Percentiles rank a stretch among this genome's conserved stretches.
Evolutionary conservation across 2,113 vertebrate genomes (phyloP).

Genomic region (Cyanistes caeruleus): DNA sequence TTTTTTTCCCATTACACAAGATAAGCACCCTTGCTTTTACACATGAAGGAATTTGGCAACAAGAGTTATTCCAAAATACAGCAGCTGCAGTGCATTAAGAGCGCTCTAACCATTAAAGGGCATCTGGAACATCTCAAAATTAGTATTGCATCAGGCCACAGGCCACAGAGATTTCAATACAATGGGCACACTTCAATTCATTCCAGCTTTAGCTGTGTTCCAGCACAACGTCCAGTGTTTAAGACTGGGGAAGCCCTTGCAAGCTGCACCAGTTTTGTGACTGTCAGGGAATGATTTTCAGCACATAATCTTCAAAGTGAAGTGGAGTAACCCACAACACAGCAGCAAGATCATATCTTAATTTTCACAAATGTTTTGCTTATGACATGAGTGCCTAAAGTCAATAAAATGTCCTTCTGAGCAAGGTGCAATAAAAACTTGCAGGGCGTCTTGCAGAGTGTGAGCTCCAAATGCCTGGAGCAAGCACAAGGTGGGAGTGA

Average conservation of each 20-base stretch:
- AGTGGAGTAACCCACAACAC: conserved; percentile 22
- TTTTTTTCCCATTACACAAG: background rate
- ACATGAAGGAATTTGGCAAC: background rate
- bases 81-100: conserved; percentile 49
- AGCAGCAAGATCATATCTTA: conserved; percentile 42
- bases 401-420: background rate
- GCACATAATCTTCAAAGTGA: background rate
- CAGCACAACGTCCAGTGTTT: background rate
- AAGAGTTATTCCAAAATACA: conserved; percentile 2
- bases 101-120: conserved; percentile 34
- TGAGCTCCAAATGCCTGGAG: background rate
- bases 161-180: conserved; percentile 57
- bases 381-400: background rate
- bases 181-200: conserved; percentile 36
- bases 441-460: too few species aligned
- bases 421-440: background rate
- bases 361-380: conserved; percentile 33
- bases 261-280: background rate
- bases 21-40: conserved; percentile 16
- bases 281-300: background rate
- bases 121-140: conserved; percentile 55
- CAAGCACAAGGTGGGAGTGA: background rate
- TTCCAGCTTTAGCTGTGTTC: conserved; percentile 4
- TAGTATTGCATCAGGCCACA: conserved; percentile 17
- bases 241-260: background rate